Conservation (phyloP, 1,140 invertebrate genomes). For the Megalopta genalis region DNA sequence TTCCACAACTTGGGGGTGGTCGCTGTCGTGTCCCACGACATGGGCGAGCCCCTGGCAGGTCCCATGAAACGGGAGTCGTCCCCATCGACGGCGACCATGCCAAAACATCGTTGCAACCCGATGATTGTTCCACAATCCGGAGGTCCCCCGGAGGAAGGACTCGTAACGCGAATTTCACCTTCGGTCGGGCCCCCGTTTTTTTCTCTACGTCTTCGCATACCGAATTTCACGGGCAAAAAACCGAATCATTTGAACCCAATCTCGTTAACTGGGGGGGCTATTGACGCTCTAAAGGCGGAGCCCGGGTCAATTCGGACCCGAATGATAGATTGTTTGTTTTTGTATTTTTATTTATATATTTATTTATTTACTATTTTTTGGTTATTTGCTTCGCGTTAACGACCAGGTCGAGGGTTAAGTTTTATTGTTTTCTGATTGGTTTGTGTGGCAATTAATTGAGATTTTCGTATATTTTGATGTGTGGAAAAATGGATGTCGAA, state of each 20-base stretch:
- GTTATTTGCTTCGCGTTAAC: too few relatives aligned
- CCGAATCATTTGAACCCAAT: background rate
- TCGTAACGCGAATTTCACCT: background rate
- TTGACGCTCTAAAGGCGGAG: too few relatives aligned
- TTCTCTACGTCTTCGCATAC: background rate
- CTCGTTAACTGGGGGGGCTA: too few relatives aligned
- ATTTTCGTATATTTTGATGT: too few relatives aligned
- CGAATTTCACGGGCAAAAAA: background rate
- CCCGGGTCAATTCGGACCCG: too few relatives aligned
- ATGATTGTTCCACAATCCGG: conserved; percentile 16
- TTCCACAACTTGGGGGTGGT: conserved; percentile 13
- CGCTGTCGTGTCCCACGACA: conserved; percentile 13
- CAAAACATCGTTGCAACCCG: conserved; percentile 11
- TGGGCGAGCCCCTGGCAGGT: conserved; percentile 9
- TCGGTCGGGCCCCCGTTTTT: background rate
- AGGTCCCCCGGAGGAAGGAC: background rate
- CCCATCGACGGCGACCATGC: conserved; percentile 14
- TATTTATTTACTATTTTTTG: too few relatives aligned
- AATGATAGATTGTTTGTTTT: too few relatives aligned
- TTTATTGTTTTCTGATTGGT: too few relatives aligned
- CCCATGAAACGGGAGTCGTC: conserved; percentile 17
- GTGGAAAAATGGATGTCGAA: too few relatives aligned
- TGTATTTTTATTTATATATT: too few relatives aligned
- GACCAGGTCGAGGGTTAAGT: too few relatives aligned
- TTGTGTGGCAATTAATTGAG: too few relatives aligned